phyloP scores from a whole-genome alignment of 2,888 invertebrate species.

The Archaeoteleia sp. region DNA sequence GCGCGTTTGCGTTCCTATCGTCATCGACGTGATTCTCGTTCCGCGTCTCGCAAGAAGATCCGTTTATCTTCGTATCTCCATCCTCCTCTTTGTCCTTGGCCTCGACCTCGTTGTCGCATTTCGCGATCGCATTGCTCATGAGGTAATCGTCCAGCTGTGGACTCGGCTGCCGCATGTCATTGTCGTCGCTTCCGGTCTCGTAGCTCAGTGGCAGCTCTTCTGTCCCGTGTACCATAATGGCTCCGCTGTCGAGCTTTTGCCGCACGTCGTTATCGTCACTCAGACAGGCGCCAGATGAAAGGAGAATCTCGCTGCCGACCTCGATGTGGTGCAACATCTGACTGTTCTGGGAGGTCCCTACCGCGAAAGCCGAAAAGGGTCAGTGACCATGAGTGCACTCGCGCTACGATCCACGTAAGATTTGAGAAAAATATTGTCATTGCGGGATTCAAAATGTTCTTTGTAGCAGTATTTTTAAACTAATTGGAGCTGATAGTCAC shows the following conservation, averaged over 20 bases:
- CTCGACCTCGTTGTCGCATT: constrained; percentile 34
- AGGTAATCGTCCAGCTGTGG: constrained; percentile 1
- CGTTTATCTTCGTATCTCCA: constrained; percentile 47
- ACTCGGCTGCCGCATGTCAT: background rate
- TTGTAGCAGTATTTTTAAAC: too few species aligned
- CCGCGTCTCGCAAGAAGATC: constrained; percentile 6
- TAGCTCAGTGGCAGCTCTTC: constrained; percentile 81
- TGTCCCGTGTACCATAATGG: constrained; percentile 78
- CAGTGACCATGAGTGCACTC: constrained; percentile 51
- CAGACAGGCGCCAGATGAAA: constrained; percentile 68
- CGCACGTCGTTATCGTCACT: constrained; percentile 71
- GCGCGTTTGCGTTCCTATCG: constrained; percentile 46
- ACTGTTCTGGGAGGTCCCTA: constrained; percentile 44
- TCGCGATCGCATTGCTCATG: constrained; percentile 26
- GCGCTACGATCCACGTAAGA: constrained; percentile 30
- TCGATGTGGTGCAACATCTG: constrained; percentile 68
- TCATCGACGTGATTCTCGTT: constrained; percentile 30
- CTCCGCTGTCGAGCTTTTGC: constrained; percentile 76
- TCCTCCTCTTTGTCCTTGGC: constrained; percentile 49
- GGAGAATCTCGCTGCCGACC: constrained; percentile 71
- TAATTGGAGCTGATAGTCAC: too few species aligned
- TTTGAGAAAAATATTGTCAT: constrained; percentile 17
- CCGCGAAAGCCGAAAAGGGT: constrained; percentile 54
- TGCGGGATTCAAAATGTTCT: too few species aligned
- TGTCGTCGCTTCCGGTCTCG: constrained; percentile 67